Base-by-base conservation (phyloP, 2,888 invertebrate species). In the Caenorhabditis plicata region DNA sequence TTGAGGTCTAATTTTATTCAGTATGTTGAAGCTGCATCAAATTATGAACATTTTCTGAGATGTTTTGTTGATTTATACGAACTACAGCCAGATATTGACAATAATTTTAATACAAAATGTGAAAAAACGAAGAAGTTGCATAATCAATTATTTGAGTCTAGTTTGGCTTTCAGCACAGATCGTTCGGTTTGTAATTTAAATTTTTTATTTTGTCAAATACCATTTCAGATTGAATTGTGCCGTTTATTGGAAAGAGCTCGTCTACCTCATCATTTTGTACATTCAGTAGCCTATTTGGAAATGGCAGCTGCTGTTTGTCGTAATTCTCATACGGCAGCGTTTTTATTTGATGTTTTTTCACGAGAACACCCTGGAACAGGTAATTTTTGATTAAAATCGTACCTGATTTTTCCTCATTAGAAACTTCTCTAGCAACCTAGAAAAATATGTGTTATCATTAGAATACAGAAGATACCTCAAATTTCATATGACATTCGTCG, bases 201-300 rank as follows among this genome's bases (percentile, higher is more conserved):
- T 11, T 7, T 5, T 22, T 38, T 38, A 5, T 20, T 11, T 20
- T 15, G 19, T 17, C 15, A 29, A 39, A 20, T 17, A 13, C 15
- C 3, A 13, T 50, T 64, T 19, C 36, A 68, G 68, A 60, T 68
- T 36, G 65, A 68, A 26, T 35, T 68, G 11, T 63, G 65, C 39
- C 60, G 65, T 17, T 56, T 65, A 32, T 33, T 68, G 29, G 68
- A 68, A 43, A 46, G 64, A 38, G 54, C 64, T n/a, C 62, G 67
- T n/a, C 60, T 64, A 4, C 55, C 53, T 8, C 64, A 61, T 36
- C 71, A 69, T 42, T 54, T 60, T 9, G 48, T 69, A 22, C 71
- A 71, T 39, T 42, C 68, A 2, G 68, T 71, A 7, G 64, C 64
- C 11, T 69, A 69, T 41, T 49, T 71, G 8, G 71, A 71, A n/a